phyloP scores from a whole-genome alignment of 2,797 vertebrate genomes.

The Enteromius viviparus region DNA sequence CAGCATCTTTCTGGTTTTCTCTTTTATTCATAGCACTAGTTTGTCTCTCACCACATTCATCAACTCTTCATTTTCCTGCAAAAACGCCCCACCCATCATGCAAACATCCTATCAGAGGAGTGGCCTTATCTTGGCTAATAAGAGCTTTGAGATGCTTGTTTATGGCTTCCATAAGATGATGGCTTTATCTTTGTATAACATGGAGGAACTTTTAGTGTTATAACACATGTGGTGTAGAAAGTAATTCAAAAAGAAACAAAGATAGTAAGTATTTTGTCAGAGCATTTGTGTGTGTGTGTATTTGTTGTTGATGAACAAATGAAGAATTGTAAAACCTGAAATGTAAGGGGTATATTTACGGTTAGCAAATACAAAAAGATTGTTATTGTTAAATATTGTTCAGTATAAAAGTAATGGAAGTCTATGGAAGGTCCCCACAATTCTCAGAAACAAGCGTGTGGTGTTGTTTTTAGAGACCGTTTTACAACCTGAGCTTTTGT shows the following conservation, averaged over 20 bases:
- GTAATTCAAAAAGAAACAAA: background rate
- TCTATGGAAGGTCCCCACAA: too few species aligned
- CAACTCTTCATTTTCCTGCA: conserved; percentile 46
- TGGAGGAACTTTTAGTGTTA: too few species aligned
- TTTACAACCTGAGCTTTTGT: background rate
- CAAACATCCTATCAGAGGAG: conserved; percentile 39
- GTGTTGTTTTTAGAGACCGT: background rate
- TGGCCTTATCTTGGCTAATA: conserved; percentile 32
- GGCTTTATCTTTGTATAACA: background rate
- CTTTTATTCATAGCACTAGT: background rate
- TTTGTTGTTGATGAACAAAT: too few species aligned
- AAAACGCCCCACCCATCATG: conserved; percentile 41
- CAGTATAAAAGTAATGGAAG: too few species aligned
- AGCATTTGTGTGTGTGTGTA: too few species aligned
- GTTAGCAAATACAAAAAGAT: too few species aligned
- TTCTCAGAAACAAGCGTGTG: too few species aligned
- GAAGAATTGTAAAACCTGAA: too few species aligned
- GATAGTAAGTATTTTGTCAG: background rate
- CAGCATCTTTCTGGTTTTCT: background rate
- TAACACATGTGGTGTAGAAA: background rate
- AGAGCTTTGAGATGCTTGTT: conserved; percentile 2
- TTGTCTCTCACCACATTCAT: conserved; percentile 31
- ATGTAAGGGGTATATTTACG: too few species aligned
- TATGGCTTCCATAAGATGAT: background rate
- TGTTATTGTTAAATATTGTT: too few species aligned